phyloP scores from a whole-genome alignment of 2,113 vertebrate genomes.

The Equus przewalskii region DNA sequence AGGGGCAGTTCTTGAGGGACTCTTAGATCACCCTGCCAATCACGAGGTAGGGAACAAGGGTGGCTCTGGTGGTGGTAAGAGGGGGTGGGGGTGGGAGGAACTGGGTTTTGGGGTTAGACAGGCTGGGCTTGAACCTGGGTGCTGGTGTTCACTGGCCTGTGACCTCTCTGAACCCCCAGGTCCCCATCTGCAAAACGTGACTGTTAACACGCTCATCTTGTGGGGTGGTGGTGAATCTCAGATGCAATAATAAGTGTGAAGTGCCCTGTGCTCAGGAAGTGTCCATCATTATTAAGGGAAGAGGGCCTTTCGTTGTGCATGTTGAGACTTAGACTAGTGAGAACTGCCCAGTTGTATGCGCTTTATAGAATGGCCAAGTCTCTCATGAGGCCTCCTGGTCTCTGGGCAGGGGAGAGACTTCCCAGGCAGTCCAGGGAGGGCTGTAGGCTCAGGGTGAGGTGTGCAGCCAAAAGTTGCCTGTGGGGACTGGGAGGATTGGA shows the following conservation, averaged over 20 bases:
- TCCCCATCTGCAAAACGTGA: background rate
- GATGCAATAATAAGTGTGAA: accelerated
- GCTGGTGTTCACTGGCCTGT: background rate
- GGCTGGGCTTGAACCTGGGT: conserved; percentile 24
- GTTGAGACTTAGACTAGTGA: background rate
- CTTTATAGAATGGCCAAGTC: background rate
- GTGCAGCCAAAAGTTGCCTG: background rate
- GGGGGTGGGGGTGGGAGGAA: background rate
- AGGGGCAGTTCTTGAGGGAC: background rate
- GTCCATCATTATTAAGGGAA: background rate
- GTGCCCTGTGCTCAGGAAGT: background rate
- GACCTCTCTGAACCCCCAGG: background rate
- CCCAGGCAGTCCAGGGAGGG: background rate
- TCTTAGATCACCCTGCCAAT: background rate
- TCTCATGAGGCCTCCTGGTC: background rate
- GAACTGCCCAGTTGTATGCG: background rate
- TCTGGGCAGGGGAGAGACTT: background rate
- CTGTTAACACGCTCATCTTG: background rate
- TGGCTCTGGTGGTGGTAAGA: background rate
- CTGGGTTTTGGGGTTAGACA: conserved; percentile 62
- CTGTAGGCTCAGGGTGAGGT: background rate
- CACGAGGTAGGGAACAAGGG: background rate
- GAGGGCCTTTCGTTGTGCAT: background rate
- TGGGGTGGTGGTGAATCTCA: background rate
- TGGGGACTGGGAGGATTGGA: background rate